These are phyloP conservation scores for Acrobasis consociella DNA, from an alignment of 2,888 invertebrate species.

Conservation along the genomic window DNA sequence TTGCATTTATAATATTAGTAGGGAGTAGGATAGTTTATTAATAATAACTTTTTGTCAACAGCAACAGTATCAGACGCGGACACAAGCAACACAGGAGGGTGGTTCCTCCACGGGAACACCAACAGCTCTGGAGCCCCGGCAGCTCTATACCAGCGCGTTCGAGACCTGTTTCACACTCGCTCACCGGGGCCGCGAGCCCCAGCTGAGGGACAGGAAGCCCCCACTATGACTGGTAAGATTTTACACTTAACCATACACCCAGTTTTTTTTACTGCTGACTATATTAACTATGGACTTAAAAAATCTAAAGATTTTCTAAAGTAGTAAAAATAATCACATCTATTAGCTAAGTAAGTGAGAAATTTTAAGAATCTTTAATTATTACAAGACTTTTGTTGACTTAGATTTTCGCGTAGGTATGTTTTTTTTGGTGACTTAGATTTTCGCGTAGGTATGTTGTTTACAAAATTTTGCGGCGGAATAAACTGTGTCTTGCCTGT, in stretches of 20 bases:
- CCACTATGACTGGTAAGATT: constrained; percentile 76
- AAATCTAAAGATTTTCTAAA: neutral
- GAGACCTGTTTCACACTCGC: constrained; percentile 89
- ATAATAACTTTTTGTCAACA: constrained; percentile 39
- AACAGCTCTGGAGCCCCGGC: constrained; percentile 80
- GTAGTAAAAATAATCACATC: too few relatives aligned
- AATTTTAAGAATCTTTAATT: too few relatives aligned
- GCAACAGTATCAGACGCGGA: constrained; percentile 81
- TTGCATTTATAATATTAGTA: too few relatives aligned
- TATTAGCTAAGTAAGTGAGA: too few relatives aligned
- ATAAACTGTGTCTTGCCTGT: too few relatives aligned
- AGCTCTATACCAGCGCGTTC: constrained; percentile 92
- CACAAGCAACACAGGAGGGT: constrained; percentile 81
- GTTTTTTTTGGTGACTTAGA: too few relatives aligned
- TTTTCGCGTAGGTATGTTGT: too few relatives aligned
- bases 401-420: too few relatives aligned
- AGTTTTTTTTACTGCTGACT: constrained; percentile 3
- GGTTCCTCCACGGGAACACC: constrained; percentile 89
- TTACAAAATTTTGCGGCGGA: too few relatives aligned
- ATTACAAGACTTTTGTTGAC: too few relatives aligned
- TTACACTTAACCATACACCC: neutral
- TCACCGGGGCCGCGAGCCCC: constrained; percentile 72
- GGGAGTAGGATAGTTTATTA: too few relatives aligned
- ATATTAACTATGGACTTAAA: too few relatives aligned
- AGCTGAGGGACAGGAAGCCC: constrained; percentile 74